Percentiles rank a stretch among this genome's conserved stretches.
These are phyloP conservation scores for Pachliopta kotzebuea DNA, from an alignment of 2,888 invertebrate species.

Conservation along the genomic window DNA sequence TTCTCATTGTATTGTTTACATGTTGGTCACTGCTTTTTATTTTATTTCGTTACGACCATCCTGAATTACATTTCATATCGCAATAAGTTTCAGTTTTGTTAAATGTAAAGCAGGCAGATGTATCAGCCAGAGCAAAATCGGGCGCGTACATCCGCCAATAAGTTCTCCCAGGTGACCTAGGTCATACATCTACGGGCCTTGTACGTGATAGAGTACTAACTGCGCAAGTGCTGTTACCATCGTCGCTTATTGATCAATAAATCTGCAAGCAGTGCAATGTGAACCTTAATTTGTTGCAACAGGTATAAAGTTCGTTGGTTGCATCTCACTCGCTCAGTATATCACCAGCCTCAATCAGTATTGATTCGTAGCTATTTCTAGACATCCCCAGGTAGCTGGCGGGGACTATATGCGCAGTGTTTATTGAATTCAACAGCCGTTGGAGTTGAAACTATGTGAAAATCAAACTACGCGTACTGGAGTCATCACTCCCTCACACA, in stretches of 20 bases:
- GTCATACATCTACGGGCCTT: slow-evolving; percentile 12
- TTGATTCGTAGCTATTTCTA: slow-evolving; percentile 23
- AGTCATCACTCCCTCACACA: not conserved
- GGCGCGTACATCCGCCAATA: not conserved
- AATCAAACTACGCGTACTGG: too few species aligned
- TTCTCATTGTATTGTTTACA: too few species aligned
- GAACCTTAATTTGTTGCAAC: slow-evolving; percentile 18
- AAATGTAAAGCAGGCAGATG: too few species aligned
- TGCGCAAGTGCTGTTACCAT: slow-evolving; percentile 25
- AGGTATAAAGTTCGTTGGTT: not conserved
- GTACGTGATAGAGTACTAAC: slow-evolving; percentile 5
- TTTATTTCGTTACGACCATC: too few species aligned
- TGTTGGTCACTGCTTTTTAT: too few species aligned
- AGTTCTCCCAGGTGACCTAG: slow-evolving; percentile 13
- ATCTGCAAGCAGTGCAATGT: slow-evolving; percentile 18
- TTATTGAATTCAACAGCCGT: slow-evolving; percentile 11
- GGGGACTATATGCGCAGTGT: slow-evolving; percentile 1
- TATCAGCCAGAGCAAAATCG: not conserved
- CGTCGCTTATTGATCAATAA: slow-evolving; percentile 9
- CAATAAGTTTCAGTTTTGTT: too few species aligned
- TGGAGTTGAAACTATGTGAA: not conserved
- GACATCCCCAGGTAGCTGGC: slow-evolving; percentile 6
- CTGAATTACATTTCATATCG: too few species aligned
- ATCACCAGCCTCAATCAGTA: not conserved
- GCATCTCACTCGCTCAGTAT: not conserved